Evolutionary conservation across 2,797 vertebrate genomes (phyloP).

Genomic region (Oreochromis mossambicus): DNA sequence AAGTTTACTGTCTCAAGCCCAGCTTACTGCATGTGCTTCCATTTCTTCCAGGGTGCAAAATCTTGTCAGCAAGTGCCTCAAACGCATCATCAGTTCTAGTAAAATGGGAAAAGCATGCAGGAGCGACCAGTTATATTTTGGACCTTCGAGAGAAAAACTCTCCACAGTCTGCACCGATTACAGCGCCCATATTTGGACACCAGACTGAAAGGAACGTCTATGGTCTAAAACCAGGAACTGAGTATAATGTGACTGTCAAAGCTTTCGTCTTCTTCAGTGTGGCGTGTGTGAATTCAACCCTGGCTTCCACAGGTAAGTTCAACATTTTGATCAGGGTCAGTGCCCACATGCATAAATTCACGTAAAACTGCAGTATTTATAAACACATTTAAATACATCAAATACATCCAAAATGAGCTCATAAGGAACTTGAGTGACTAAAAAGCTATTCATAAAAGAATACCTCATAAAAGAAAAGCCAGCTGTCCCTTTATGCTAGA

Average conservation of each 20-base stretch:
- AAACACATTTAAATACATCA: neutral
- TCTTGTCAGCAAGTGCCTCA: constrained; percentile 57
- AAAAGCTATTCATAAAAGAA: neutral
- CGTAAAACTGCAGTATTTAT: neutral
- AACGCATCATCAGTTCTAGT: constrained; percentile 65
- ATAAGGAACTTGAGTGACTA: neutral
- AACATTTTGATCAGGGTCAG: neutral
- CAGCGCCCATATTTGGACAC: accelerated
- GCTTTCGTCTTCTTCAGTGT: constrained; percentile 55
- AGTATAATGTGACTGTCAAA: constrained; percentile 75
- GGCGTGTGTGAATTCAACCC: constrained; percentile 28
- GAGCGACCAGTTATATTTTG: constrained; percentile 71
- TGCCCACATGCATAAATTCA: neutral
- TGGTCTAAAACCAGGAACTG: constrained; percentile 67
- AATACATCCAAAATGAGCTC: neutral
- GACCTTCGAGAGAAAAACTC: constrained; percentile 72
- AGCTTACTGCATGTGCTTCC: neutral
- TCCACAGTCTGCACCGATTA: constrained; percentile 36
- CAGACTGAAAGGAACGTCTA: constrained; percentile 35
- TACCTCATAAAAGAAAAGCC: neutral
- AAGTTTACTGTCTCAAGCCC: neutral
- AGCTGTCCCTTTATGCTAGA: neutral
- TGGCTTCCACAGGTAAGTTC: constrained; percentile 65
- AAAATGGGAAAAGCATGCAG: constrained; percentile 58
- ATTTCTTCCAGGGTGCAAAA: constrained; percentile 65